Conservation (phyloP, 2,888 invertebrate species). For the Amphiduros pacificus region DNA sequence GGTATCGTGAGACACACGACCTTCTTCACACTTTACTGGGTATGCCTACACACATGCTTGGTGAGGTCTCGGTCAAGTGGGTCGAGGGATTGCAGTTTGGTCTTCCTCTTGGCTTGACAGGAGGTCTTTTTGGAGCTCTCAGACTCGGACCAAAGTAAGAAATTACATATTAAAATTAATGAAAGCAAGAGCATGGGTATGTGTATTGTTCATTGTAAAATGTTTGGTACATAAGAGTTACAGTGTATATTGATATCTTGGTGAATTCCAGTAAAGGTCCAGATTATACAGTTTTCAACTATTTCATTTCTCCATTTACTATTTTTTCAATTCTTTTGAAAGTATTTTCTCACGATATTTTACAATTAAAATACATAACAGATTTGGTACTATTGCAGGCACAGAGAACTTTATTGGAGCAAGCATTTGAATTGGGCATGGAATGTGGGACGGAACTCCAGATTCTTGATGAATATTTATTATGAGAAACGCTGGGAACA, state of each 20-base stretch:
- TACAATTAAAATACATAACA: no score
- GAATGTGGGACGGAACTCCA: constrained; percentile 61
- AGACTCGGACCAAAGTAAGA: constrained; percentile 73
- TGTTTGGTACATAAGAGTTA: neutral
- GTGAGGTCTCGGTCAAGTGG: constrained; percentile 94
- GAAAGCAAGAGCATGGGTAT: neutral
- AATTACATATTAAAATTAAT: neutral
- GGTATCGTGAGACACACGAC: constrained; percentile 97
- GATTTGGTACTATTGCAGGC: constrained; percentile 62
- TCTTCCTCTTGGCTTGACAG: constrained; percentile 93
- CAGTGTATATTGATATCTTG: neutral
- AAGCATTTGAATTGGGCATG: constrained; percentile 60
- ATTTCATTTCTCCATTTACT: neutral
- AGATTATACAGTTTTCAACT: neutral
- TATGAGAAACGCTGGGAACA: constrained; percentile 95
- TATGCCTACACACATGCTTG: constrained; percentile 71
- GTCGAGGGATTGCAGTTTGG: constrained; percentile 93
- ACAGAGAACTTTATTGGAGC: constrained; percentile 75
- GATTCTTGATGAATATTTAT: constrained; percentile 83
- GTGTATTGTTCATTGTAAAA: neutral
- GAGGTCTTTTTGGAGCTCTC: constrained; percentile 88
- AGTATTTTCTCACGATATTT: neutral
- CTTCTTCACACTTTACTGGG: constrained; percentile 83
- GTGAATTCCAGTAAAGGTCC: neutral
- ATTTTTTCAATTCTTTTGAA: neutral